Evolutionary conservation across 2,888 invertebrate genomes (phyloP), one percentile per base, ranked within the genome.

Genomic region (Catocala sponsa): DNA sequence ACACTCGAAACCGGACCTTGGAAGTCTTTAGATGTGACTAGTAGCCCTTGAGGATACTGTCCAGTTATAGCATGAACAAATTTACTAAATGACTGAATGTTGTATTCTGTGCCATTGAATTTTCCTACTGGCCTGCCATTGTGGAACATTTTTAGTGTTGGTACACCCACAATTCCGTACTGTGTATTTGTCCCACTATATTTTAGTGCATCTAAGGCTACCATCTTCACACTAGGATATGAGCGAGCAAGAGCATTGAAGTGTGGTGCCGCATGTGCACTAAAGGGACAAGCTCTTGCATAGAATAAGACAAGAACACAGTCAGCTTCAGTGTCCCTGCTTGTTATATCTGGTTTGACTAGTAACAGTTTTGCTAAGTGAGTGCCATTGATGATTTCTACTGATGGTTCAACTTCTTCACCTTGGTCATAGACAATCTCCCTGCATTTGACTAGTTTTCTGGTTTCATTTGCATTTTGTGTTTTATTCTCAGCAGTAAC

Each of bases 81-180:
- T 79, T 95, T 96, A 11, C 96, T 96, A 80, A 98, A 97, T 57
- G 96, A 96, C 66, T 97, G 96, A 47, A 98, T 95, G 5, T 96
- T 97, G 69, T 98, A 97, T 65, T 97, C 96, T 9, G 97, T 96
- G 32, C 96, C 97, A 92, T 98, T 98, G 84, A 96, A 98, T 91
- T 98, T 97, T 0, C 97, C 97, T 33, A 98, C 96, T 0, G 98
- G 96, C 72, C 97, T 95, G 0, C 98, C 98, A 88, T 98, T 98
- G 80, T 98, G 98, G 80, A 99, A 98, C 69, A 99, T 95, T 92
- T 98, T 95, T 41, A 98, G 85, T 4, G 98, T 98, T 6, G 99
- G 99, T 44, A 99, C 97, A 13, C 98, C 98, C 7, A 98, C 97
- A 63, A 98, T 97, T 9, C 98, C 98, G 89, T 98, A 98, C 78